phyloP scores from a whole-genome alignment of 2,797 vertebrate species.

The Novumbra hubbsi region DNA sequence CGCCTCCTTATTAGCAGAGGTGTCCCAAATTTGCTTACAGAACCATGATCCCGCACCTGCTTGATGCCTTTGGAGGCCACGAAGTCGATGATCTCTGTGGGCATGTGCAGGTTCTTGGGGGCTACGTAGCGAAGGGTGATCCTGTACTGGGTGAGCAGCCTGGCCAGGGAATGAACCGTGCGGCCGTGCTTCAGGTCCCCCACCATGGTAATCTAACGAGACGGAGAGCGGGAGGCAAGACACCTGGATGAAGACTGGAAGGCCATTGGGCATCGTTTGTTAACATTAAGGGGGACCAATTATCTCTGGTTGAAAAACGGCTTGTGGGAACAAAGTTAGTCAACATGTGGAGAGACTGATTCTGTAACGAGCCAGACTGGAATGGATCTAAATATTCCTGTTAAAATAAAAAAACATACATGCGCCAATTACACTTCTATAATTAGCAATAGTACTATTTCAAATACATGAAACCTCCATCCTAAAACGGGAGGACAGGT shows the following conservation, averaged over 20 bases:
- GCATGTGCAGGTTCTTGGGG: constrained; percentile 89
- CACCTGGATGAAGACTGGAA: background rate
- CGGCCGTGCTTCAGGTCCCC: constrained; percentile 96
- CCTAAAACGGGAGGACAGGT: background rate
- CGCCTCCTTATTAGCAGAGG: background rate
- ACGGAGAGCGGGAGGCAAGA: background rate
- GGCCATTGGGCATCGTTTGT: background rate
- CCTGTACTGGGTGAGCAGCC: constrained; percentile 93
- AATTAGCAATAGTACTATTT: too few relatives aligned
- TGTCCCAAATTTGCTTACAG: background rate
- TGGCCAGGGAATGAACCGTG: constrained; percentile 93
- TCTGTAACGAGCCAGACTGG: too few relatives aligned
- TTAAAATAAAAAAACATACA: too few relatives aligned
- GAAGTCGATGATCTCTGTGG: constrained; percentile 81
- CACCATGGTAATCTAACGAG: constrained; percentile 91
- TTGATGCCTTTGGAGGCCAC: constrained; percentile 92
- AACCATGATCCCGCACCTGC: constrained; percentile 75
- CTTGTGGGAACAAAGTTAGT: too few relatives aligned
- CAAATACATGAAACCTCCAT: too few relatives aligned
- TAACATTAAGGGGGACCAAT: background rate
- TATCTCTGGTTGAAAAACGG: background rate
- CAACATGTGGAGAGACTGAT: too few relatives aligned
- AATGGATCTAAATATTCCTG: too few relatives aligned
- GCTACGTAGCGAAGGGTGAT: constrained; percentile 92
- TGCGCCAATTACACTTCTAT: too few relatives aligned